phyloP scores from a whole-genome alignment of 2,113 vertebrate genomes.

The Dicaeum eximium region DNA sequence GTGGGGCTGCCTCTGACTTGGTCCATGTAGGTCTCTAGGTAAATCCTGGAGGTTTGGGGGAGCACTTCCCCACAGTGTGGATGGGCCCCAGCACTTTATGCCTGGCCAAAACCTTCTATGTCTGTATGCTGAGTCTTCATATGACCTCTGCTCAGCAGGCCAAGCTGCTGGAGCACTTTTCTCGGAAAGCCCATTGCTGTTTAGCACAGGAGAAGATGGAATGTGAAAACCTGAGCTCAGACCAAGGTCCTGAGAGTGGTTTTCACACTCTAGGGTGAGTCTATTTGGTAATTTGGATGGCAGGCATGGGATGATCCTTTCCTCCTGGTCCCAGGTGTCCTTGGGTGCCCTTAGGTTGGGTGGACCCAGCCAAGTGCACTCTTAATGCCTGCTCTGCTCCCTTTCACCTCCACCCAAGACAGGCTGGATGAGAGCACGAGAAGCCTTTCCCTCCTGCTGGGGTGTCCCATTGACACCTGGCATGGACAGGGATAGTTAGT shows the following conservation, averaged over 20 bases:
- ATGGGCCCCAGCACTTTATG: background rate
- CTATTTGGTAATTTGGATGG: background rate
- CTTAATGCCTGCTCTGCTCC: background rate
- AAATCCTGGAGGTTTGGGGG: background rate
- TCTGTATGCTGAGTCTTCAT: background rate
- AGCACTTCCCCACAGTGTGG: fast-evolving
- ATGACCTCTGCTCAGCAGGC: background rate
- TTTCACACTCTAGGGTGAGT: background rate
- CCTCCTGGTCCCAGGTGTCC: background rate
- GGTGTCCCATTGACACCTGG: background rate
- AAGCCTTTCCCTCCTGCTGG: background rate
- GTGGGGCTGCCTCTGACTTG: background rate
- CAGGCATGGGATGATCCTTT: fast-evolving
- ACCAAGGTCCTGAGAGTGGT: background rate
- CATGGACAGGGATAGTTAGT: background rate
- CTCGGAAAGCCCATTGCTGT: background rate
- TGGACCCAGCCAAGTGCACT: background rate
- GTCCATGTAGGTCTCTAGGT: background rate
- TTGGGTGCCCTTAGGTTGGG: background rate
- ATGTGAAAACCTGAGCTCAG: background rate
- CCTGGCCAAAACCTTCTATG: background rate
- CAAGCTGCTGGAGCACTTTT: background rate
- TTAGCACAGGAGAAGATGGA: background rate
- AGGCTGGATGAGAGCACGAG: background rate
- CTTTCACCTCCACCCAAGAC: background rate